A percentile compares a stretch with the other conserved stretches of the same genome.
phyloP scores from a whole-genome alignment of 30 jellyfish, hydroid and myxozoan species.

The Aurelia coerulea region DNA sequence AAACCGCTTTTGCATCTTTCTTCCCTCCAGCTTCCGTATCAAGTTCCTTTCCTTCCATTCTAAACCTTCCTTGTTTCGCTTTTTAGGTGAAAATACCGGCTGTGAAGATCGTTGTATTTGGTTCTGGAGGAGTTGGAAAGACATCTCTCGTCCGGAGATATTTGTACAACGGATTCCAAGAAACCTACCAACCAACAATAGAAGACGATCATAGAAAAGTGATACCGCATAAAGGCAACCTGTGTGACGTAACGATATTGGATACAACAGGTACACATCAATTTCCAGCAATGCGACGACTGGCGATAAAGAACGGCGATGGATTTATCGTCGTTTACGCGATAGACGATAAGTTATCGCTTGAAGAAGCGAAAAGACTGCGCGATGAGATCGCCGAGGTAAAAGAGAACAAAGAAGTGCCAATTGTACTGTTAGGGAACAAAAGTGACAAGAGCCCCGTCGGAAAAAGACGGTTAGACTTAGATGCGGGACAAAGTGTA shows the following conservation, averaged over 20 bases:
- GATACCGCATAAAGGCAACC: slow-evolving; percentile 64
- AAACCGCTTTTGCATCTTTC: not conserved
- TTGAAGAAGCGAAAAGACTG: slow-evolving; percentile 89
- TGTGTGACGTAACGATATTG: slow-evolving; percentile 81
- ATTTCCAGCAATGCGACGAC: slow-evolving; percentile 97
- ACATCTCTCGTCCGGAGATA: slow-evolving; percentile 86
- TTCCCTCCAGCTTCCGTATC: not conserved
- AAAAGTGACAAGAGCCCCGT: slow-evolving; percentile 72
- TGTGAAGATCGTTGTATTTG: slow-evolving; percentile 82
- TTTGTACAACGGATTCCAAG: slow-evolving; percentile 73
- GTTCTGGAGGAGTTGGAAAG: slow-evolving; percentile 98
- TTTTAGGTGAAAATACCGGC: slow-evolving; percentile 71
- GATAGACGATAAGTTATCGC: slow-evolving; percentile 74
- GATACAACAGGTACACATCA: slow-evolving; percentile 98
- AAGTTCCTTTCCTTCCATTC: not conserved
- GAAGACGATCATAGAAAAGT: slow-evolving; percentile 93
- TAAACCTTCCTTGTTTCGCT: not conserved
- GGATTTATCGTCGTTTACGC: slow-evolving; percentile 92
- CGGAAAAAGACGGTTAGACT: slow-evolving; percentile 55
- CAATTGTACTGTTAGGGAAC: slow-evolving; percentile 86
- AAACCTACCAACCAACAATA: slow-evolving; percentile 76
- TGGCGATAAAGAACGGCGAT: slow-evolving; percentile 86
- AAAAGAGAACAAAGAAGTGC: slow-evolving; percentile 60
- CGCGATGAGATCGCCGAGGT: slow-evolving; percentile 64
- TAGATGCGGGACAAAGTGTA: slow-evolving; percentile 44